These are phyloP conservation scores for Thereva unica DNA, from an alignment of 2,888 invertebrate species.

Conservation along the genomic window DNA sequence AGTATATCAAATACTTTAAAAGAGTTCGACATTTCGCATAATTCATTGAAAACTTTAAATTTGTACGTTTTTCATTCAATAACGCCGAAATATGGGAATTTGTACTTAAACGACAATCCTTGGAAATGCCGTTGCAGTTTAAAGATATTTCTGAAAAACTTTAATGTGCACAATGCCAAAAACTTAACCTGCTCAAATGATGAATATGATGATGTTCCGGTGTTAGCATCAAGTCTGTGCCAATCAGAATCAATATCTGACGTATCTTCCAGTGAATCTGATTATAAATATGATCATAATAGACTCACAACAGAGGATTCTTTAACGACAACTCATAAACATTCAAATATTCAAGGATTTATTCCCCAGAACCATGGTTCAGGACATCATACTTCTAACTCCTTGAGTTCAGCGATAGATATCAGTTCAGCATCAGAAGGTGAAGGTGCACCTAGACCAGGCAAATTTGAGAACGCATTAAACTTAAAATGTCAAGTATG, in stretches of 20 bases:
- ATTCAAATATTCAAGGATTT: no score
- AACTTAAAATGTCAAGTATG: conserved; percentile 12
- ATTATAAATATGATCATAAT: no score
- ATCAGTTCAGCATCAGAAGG: not conserved
- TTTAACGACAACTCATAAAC: no score
- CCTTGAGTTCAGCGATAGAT: no score
- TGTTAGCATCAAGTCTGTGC: no score
- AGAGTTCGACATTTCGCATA: conserved; percentile 49
- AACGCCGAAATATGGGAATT: conserved; percentile 39
- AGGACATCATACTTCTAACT: no score
- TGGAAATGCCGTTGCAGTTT: conserved; percentile 49
- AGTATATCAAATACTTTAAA: conserved; percentile 44
- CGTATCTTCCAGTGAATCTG: no score
- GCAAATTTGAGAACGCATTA: not conserved
- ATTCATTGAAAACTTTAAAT: conserved; percentile 46
- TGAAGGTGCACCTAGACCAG: not conserved
- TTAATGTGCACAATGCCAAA: not conserved
- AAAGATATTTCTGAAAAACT: conserved; percentile 2
- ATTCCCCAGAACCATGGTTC: no score
- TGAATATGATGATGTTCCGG: no score
- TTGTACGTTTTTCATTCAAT: conserved; percentile 46
- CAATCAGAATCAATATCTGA: no score
- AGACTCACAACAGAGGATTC: no score
- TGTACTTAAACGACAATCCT: conserved; percentile 45
- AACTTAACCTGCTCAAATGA: not conserved